Evolutionary conservation across 2,113 vertebrate genomes (phyloP), one percentile per base, ranked within the genome.

Genomic region (Mystacornis crossleyi): DNA sequence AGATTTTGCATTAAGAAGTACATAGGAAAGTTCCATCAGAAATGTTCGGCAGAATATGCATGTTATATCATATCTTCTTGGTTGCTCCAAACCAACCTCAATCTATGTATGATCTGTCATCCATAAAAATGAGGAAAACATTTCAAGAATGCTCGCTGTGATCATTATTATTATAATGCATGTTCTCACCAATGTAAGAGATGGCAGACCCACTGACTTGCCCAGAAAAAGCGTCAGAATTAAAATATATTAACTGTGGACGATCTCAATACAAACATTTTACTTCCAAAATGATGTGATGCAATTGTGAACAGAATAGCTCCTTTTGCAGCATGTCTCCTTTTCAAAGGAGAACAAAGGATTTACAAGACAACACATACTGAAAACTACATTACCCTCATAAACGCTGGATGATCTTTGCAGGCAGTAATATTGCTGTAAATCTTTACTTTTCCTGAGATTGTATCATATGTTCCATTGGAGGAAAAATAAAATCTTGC

Each of bases 401-500:
- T 98, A 90, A 99, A 98, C 24, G 99, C 99, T 89, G 96, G 95
- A 75, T 99, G 98, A 23, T 94, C 96, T 71, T 84, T 96, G 90
- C 99, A 99, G 40, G 91, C 97, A 81, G 77, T 60, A 19, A 66
- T 90, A 42, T 89, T 96, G 13, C 86, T 98, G 14, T 92, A 96
- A 57, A 98, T 97, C 70, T 89, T 94, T 36, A 99, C 91, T 28
- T 58, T 98, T 67, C 99, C 98, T 29, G 95, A 98, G 18, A 98
- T 98, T 79, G 96, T 95, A 53, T 99, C 99, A 24, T 98, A 98
- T 11, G 98, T 99, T 45, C 99, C 98, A 77, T 99, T 99, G 40
- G 98, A 98, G 33, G 96, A 98, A 97, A 99, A 99, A 97, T 99
- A 99, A 97, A 99, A 99, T 57, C 99, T 99, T 57, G 98, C 97